phyloP scores from a whole-genome alignment of 2,113 vertebrate species.

The Lasiurus cinereus region DNA sequence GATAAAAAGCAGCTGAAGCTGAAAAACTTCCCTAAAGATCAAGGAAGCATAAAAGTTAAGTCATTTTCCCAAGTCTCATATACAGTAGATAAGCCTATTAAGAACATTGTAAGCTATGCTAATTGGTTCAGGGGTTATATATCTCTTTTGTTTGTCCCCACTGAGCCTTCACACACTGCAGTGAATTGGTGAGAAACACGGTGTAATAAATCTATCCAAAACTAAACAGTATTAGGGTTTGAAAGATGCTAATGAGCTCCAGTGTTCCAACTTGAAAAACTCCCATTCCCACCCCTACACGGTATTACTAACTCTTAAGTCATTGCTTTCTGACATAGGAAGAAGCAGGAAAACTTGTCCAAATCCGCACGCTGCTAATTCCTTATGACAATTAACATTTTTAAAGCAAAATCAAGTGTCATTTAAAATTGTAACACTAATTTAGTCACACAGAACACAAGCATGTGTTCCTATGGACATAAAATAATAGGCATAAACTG shows the following conservation, averaged over 20 bases:
- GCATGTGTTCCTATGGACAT: neutral
- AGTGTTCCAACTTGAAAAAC: constrained; percentile 33
- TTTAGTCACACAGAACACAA: constrained; percentile 47
- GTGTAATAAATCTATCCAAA: constrained; percentile 81
- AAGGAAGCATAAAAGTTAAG: constrained; percentile 74
- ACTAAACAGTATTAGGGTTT: constrained; percentile 74
- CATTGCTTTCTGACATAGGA: neutral
- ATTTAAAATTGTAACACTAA: constrained; percentile 51
- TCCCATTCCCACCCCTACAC: neutral
- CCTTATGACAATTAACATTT: constrained; percentile 47
- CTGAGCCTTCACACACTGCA: neutral
- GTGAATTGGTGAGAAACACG: constrained; percentile 71
- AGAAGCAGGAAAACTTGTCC: neutral
- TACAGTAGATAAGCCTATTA: constrained; percentile 65
- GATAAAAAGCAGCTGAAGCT: constrained; percentile 62
- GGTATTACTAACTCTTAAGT: neutral
- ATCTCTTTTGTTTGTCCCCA: constrained; percentile 55
- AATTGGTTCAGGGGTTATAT: constrained; percentile 78
- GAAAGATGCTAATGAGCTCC: constrained; percentile 79
- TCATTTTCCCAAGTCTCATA: constrained; percentile 72
- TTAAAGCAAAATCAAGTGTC: constrained; percentile 53
- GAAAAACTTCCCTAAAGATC: constrained; percentile 50
- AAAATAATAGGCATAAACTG: constrained; percentile 64
- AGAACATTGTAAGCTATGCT: constrained; percentile 69
- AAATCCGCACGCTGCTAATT: constrained; percentile 32